Base-by-base conservation (phyloP, 2,113 vertebrate genomes). In the Merops nubicus region DNA sequence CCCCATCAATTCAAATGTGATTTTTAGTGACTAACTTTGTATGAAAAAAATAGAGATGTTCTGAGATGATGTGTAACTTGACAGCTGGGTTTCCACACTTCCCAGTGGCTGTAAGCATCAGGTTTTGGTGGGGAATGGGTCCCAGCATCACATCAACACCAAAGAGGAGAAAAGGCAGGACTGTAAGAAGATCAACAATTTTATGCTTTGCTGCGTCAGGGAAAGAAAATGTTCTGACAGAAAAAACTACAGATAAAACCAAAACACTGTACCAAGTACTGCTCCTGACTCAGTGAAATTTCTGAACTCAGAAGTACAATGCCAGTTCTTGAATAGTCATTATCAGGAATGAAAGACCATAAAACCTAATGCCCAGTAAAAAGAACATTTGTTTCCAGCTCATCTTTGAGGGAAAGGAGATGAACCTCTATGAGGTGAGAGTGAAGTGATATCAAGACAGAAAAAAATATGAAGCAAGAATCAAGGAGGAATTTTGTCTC, bases 131-230 rank as follows among this genome's bases (percentile, higher is more conserved):
- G 47, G 67, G 73, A 89, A 78, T 25, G 77, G 80, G 69, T 81
- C 67, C 89, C 59, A 88, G 51, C 57, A 89, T 67, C 91, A 63
- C 75, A 93, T 56, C 31, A 56, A 29, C 51, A 68, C 47, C 31
- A 63, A 53, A 68, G 28, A 67, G 43, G 31, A 59, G 28, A 26
- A 88, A 88, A 94, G 62, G 74, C 79, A 88, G 36, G 38, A 70
- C 68, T 89, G 38, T 20, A 88, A 91, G 81, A 91, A 91, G 69
- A 95, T 67, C 60, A 91, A 84, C 75, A 81, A n/a, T 95, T 92
- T 81, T 53, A 84, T 68, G 72, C 75, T 91, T 94, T 96, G 64
- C 89, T 90, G 69, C 89, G 83, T 62, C 88, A 79, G 34, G 25
- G 60, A 94, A 95, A 96, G 84, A 75, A 96, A 88, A 93, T 17